phyloP scores from a whole-genome alignment of 1,140 invertebrate genomes.

The Battus philenor region DNA sequence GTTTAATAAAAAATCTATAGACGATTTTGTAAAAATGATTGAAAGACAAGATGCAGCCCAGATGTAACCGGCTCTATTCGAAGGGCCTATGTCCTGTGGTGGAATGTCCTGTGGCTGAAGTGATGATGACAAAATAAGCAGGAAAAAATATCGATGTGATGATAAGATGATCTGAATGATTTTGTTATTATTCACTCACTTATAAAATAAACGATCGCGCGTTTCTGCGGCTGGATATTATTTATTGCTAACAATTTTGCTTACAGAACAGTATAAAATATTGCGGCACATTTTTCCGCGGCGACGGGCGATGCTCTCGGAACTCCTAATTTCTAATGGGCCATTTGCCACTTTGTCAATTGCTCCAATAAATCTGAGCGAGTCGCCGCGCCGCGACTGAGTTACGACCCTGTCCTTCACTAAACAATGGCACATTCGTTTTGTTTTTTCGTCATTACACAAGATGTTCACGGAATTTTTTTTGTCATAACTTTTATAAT shows the following conservation, averaged over 20 bases:
- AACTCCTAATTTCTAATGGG: slow-evolving; percentile 71
- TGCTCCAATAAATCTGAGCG: slow-evolving; percentile 63
- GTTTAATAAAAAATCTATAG: too few relatives aligned
- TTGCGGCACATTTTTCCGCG: slow-evolving; percentile 63
- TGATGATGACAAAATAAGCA: too few relatives aligned
- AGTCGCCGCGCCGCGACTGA: slow-evolving; percentile 33
- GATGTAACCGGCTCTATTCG: too few relatives aligned
- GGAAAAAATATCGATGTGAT: too few relatives aligned
- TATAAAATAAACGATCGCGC: too few relatives aligned
- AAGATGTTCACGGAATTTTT: neutral
- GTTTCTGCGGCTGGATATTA: slow-evolving; percentile 30
- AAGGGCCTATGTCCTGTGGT: too few relatives aligned
- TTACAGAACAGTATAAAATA: slow-evolving; percentile 60
- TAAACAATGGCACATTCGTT: slow-evolving; percentile 42
- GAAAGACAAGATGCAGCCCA: too few relatives aligned
- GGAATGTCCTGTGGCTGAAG: too few relatives aligned
- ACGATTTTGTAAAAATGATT: too few relatives aligned
- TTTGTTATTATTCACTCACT: too few relatives aligned
- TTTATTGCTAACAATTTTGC: slow-evolving; percentile 67
- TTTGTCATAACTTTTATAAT: neutral
- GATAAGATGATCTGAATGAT: too few relatives aligned
- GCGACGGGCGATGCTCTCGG: slow-evolving; percentile 31
- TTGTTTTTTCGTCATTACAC: neutral
- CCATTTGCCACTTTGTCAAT: slow-evolving; percentile 74
- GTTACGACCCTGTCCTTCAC: slow-evolving; percentile 40